phyloP scores from a whole-genome alignment of 2,888 invertebrate species.

The Slavum lentiscoides region DNA sequence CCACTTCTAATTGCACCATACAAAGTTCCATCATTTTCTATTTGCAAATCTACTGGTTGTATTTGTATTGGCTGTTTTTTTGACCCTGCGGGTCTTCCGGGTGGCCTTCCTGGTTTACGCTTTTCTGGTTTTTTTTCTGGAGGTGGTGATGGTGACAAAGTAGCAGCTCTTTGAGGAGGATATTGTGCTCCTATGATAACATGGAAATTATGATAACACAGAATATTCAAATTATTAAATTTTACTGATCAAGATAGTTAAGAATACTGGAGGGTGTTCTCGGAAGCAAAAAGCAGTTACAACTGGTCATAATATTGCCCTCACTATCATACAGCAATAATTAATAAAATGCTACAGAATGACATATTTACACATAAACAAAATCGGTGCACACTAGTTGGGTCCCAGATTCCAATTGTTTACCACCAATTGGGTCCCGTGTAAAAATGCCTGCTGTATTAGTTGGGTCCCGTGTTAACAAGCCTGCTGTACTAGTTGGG shows the following conservation, averaged over 20 bases:
- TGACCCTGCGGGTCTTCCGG: slow-evolving; percentile 44
- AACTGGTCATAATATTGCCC: no score
- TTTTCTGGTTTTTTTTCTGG: slow-evolving; percentile 45
- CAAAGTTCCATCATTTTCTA: slow-evolving; percentile 60
- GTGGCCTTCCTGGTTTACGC: slow-evolving; percentile 47
- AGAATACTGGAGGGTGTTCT: no score
- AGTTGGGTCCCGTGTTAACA: no score
- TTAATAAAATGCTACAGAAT: no score
- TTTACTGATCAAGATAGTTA: neutral
- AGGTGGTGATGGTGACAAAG: slow-evolving; percentile 44
- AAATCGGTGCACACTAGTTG: no score
- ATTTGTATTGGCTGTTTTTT: slow-evolving; percentile 44
- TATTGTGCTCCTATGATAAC: slow-evolving; percentile 35
- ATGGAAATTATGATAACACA: neutral
- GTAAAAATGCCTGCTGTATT: no score
- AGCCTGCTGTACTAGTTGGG: no score
- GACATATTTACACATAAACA: no score
- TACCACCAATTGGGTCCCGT: no score
- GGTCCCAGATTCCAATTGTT: no score
- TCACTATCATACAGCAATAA: no score
- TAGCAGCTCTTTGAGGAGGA: slow-evolving; percentile 41
- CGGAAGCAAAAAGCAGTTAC: no score
- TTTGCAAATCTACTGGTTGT: slow-evolving; percentile 30
- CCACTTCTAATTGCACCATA: slow-evolving; percentile 83
- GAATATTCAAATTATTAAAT: neutral